Evolutionary conservation across 2,113 vertebrate species (phyloP), one percentile per base, ranked within the genome.

Genomic region (Phrynosoma platyrhinos): DNA sequence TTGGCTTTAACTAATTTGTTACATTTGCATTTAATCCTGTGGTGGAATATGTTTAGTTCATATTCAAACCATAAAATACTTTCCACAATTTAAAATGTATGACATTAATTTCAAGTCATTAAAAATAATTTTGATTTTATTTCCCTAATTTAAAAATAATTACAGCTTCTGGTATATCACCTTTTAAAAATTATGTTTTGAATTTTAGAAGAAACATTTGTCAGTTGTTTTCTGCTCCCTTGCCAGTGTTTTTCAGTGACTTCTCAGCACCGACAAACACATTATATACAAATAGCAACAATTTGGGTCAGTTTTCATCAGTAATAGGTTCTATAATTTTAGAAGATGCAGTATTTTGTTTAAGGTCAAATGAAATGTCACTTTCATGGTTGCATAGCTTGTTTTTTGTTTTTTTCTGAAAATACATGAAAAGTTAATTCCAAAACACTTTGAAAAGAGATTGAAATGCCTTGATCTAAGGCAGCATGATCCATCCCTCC

Each of bases 111-210:
- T 94, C 55, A 74, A 88, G 83, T 87, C 82, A 90, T 23, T n/a
- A 30, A 87, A 88, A 87, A 88, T 79, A 79, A 86, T 36, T 79
- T 87, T 64, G 23, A 3, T 64, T 92, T 89, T 30, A 77, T 91
- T 90, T 85, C 79, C 74, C 85, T 92, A 68, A 32, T 91, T 89
- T 87, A 47, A 91, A 93, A 94, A 79, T n/a, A 89, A 90, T 90
- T 87, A 87, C 85, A 89, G 55, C 84, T 89, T 92, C 90, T 93
- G 85, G 85, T 90, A 89, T 88, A 92, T 79, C 47, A 83, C 40
- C n/a, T 76, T 92, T 87, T 58, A 6, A 89, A 66, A 85, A 27
- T 47, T 72, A 2, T 91, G 80, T 90, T 32, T 90, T 88, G 87
- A 90, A 89, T 92, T 89, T 91, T 47, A 88, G 89, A 90, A 86